Conservation (phyloP, 2,888 invertebrate genomes). For the Dione vanillae region DNA sequence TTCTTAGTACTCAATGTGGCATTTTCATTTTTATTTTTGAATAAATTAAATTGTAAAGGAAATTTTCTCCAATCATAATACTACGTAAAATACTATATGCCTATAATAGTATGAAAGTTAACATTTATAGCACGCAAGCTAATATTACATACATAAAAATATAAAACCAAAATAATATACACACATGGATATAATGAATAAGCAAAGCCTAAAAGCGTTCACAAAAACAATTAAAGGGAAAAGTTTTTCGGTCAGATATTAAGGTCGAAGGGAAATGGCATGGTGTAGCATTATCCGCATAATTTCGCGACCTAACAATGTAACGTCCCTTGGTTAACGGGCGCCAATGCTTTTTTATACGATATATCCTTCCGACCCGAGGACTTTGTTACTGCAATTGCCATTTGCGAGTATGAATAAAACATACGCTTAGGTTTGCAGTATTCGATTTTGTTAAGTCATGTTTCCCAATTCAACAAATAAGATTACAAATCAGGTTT, state of each 20-base stretch:
- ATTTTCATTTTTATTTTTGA: too few relatives aligned
- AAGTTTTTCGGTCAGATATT: slow-evolving; percentile 45
- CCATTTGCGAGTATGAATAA: slow-evolving; percentile 75
- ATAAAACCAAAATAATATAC: slow-evolving; percentile 14
- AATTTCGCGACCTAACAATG: slow-evolving; percentile 65
- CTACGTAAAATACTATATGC: too few relatives aligned
- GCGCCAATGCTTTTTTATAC: slow-evolving; percentile 56
- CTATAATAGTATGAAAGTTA: too few relatives aligned
- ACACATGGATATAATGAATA: slow-evolving; percentile 10
- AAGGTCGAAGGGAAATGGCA: slow-evolving; percentile 61
- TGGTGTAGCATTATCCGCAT: slow-evolving; percentile 62
- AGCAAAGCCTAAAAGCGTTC: slow-evolving; percentile 23
- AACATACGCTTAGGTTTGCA: slow-evolving; percentile 71
- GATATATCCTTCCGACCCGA: slow-evolving; percentile 51
- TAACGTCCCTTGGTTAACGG: slow-evolving; percentile 61
- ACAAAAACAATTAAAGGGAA: slow-evolving; percentile 43
- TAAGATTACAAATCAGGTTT: slow-evolving; percentile 32
- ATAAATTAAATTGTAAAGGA: too few relatives aligned
- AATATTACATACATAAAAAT: not conserved
- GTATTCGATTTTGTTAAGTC: slow-evolving; percentile 66
- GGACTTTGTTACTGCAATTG: slow-evolving; percentile 70
- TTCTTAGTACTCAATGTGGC: too few relatives aligned
- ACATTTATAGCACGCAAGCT: not conserved
- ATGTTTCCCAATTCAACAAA: slow-evolving; percentile 40
- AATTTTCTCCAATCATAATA: too few relatives aligned